phyloP scores from a whole-genome alignment of 1,140 invertebrate species.

The Philopotamus ludificatus region DNA sequence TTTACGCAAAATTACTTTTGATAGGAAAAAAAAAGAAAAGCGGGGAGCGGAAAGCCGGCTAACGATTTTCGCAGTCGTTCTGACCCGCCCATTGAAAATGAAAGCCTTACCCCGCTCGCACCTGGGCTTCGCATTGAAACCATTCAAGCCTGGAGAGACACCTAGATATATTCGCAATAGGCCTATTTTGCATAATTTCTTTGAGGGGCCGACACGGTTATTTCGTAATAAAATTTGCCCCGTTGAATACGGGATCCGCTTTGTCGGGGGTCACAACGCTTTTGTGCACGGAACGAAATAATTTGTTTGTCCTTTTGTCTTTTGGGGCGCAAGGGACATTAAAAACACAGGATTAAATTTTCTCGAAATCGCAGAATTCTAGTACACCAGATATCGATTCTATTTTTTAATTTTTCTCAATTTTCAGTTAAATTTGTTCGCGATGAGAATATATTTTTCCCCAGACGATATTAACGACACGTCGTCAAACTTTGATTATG shows the following conservation, averaged over 20 bases:
- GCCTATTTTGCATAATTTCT: constrained; percentile 39
- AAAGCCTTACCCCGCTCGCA: too few species aligned
- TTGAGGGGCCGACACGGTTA: constrained; percentile 32
- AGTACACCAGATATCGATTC: too few species aligned
- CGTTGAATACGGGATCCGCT: constrained; percentile 13
- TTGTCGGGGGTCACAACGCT: constrained; percentile 13
- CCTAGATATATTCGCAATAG: constrained; percentile 6
- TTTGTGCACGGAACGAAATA: constrained; percentile 13
- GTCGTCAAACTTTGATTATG: constrained; percentile 35
- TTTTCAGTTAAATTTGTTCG: background rate
- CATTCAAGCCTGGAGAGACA: background rate
- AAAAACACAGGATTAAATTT: too few species aligned
- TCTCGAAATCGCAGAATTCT: too few species aligned
- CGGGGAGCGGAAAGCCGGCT: too few species aligned
- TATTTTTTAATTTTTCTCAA: too few species aligned
- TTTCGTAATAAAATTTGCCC: constrained; percentile 40
- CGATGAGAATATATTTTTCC: background rate
- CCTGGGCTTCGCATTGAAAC: too few species aligned
- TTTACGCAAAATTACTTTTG: too few species aligned
- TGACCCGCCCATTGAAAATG: too few species aligned
- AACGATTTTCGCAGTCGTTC: too few species aligned
- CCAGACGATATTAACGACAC: constrained; percentile 21
- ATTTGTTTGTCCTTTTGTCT: constrained; percentile 26
- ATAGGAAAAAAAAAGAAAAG: too few species aligned
- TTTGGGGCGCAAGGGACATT: background rate